These are phyloP conservation scores for Epinephelus moara DNA, from an alignment of 2,113 vertebrate species.

Conservation along the genomic window DNA sequence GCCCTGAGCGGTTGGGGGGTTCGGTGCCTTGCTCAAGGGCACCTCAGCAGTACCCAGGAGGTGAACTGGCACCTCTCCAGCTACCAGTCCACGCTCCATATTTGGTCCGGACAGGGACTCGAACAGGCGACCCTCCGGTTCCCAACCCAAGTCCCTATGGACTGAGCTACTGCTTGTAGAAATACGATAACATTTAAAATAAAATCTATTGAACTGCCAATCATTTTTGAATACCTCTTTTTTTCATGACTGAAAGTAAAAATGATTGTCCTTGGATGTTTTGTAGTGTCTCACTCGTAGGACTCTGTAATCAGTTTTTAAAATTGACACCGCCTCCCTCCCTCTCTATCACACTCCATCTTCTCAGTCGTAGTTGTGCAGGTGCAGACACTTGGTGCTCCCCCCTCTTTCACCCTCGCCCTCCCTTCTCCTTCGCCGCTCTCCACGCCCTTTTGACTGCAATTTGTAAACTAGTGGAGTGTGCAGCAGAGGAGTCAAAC, in stretches of 20 bases:
- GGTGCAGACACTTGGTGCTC: constrained; percentile 14
- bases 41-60: too few relatives aligned
- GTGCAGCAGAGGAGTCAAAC: constrained; percentile 27
- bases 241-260: constrained; percentile 5
- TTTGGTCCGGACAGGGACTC: too few relatives aligned
- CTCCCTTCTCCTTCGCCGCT: background rate
- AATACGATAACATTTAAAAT: background rate
- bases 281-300: constrained; percentile 1
- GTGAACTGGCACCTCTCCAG: too few relatives aligned
- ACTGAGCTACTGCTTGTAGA: background rate
- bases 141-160: too few relatives aligned
- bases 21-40: too few relatives aligned
- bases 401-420: too few relatives aligned
- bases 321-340: constrained; percentile 33
- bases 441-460: constrained; percentile 28
- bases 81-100: too few relatives aligned
- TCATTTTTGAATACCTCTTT: background rate
- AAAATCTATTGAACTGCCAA: background rate
- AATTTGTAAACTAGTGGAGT: constrained; percentile 53
- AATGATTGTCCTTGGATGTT: constrained; percentile 35
- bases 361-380: constrained; percentile 32
- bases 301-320: constrained; percentile 47
- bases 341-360: constrained; percentile 46
- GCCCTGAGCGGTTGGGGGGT: too few relatives aligned
- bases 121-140: too few relatives aligned